These are phyloP conservation scores for Allochrocebus solatus DNA, from an alignment of 2,797 vertebrate species.

Conservation along the genomic window DNA sequence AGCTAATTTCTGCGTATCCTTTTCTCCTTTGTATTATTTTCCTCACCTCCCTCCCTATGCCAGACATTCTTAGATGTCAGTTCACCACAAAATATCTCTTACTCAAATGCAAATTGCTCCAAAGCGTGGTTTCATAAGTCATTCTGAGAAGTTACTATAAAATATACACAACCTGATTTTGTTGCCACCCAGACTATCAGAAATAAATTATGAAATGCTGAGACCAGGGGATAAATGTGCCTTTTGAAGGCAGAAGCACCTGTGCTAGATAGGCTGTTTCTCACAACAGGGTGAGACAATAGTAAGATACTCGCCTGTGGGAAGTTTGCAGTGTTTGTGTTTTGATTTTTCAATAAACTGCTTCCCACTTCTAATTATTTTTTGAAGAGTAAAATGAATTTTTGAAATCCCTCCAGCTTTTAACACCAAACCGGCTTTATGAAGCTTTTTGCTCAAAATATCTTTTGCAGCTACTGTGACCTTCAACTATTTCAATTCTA, in stretches of 20 bases:
- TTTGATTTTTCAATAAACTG: constrained; percentile 70
- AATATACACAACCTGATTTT: constrained; percentile 23
- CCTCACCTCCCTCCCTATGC: not conserved
- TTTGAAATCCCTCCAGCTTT: constrained; percentile 67
- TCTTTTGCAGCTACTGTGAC: constrained; percentile 54
- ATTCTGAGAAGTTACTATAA: constrained; percentile 19
- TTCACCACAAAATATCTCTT: constrained; percentile 39
- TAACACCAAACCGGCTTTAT: constrained; percentile 64
- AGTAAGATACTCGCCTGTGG: not conserved
- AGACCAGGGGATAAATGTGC: not conserved
- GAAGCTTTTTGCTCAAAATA: constrained; percentile 74
- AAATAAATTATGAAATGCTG: constrained; percentile 59
- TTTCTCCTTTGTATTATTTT: constrained; percentile 30
- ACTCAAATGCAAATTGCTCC: not conserved
- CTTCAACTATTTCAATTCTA: constrained; percentile 68
- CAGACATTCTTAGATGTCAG: not conserved
- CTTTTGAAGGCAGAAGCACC: constrained; percentile 29
- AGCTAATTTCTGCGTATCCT: not conserved
- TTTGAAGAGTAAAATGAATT: constrained; percentile 66
- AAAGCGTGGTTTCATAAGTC: constrained; percentile 8
- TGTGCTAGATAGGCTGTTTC: not conserved
- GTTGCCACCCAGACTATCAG: constrained; percentile 29
- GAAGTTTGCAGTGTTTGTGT: constrained; percentile 49
- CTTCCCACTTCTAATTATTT: constrained; percentile 63
- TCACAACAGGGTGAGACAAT: constrained; percentile 14